Conservation (phyloP, 2,797 vertebrate genomes). For the Coranthus polyacanthus region DNA sequence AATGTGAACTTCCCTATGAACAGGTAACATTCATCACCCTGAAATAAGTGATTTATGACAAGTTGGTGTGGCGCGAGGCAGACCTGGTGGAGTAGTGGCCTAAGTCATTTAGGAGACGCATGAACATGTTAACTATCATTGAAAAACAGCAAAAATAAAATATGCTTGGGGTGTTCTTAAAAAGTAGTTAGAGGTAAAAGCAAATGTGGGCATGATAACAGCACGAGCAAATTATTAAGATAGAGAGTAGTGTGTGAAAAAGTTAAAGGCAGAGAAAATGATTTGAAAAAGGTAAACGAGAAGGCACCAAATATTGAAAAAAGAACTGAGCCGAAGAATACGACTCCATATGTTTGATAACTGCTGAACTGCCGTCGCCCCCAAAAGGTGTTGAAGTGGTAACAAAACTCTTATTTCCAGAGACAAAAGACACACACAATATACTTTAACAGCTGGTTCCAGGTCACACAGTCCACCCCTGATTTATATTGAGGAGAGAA, state of each 20-base stretch:
- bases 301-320: not conserved
- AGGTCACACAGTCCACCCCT: constrained; percentile 24
- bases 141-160: too few species aligned
- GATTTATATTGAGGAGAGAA: constrained; percentile 44
- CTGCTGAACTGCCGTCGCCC: constrained; percentile 25
- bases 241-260: not conserved
- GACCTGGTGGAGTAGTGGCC: too few species aligned
- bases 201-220: not conserved
- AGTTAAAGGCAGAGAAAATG: not conserved
- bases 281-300: constrained; percentile 4
- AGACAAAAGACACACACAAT: constrained; percentile 42
- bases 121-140: too few species aligned
- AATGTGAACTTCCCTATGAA: too few species aligned
- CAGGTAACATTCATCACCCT: too few species aligned
- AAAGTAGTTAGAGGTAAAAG: not conserved
- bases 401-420: constrained; percentile 34
- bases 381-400: constrained; percentile 27
- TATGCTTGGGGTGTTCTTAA: not conserved
- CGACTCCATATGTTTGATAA: constrained; percentile 27
- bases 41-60: too few species aligned
- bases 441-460: constrained; percentile 52
- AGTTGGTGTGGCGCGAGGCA: too few species aligned
- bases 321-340: constrained; percentile 20
- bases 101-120: too few species aligned
- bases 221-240: not conserved